Percentiles rank a stretch among this genome's conserved stretches.
phyloP scores from a whole-genome alignment of 1,140 invertebrate species.

The Drosophila mayri region DNA sequence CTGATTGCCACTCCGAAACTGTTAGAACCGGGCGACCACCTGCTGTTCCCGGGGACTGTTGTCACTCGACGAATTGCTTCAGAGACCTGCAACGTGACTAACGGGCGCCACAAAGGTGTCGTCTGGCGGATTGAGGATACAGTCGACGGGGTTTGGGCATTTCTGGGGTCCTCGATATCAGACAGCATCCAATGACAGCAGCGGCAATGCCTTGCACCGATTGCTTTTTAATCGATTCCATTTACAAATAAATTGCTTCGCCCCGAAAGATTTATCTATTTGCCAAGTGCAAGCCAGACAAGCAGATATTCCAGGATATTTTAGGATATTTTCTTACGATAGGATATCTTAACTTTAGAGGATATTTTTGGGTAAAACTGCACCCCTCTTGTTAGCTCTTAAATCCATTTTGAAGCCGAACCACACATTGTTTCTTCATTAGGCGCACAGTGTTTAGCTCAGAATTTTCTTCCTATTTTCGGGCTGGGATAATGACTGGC shows the following conservation, averaged over 20 bases:
- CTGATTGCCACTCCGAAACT: conserved; percentile 58
- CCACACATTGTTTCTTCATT: conserved; percentile 30
- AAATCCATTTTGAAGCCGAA: conserved; percentile 2
- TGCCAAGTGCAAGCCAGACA: conserved; percentile 34
- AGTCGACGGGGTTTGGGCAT: neutral
- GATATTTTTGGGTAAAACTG: too few species aligned
- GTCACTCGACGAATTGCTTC: conserved; percentile 76
- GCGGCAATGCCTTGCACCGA: conserved; percentile 63
- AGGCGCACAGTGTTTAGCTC: neutral
- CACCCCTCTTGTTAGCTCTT: neutral
- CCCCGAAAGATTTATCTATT: conserved; percentile 70
- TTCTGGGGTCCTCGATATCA: conserved; percentile 30
- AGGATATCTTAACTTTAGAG: too few species aligned
- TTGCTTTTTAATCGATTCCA: conserved; percentile 85
- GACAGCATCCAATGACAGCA: conserved; percentile 45
- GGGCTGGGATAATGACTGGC: conserved; percentile 26
- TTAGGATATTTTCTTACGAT: too few species aligned
- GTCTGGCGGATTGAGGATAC: conserved; percentile 46
- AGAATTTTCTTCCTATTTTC: neutral
- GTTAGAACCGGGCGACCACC: conserved; percentile 9
- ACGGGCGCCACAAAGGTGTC: conserved; percentile 80
- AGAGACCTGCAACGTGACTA: conserved; percentile 74
- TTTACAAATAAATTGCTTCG: conserved; percentile 85
- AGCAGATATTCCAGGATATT: neutral
- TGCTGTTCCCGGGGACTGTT: conserved; percentile 47